These are phyloP conservation scores for Drosophila nr. fundita DNA, from an alignment of 2,888 invertebrate species.

Conservation along the genomic window DNA sequence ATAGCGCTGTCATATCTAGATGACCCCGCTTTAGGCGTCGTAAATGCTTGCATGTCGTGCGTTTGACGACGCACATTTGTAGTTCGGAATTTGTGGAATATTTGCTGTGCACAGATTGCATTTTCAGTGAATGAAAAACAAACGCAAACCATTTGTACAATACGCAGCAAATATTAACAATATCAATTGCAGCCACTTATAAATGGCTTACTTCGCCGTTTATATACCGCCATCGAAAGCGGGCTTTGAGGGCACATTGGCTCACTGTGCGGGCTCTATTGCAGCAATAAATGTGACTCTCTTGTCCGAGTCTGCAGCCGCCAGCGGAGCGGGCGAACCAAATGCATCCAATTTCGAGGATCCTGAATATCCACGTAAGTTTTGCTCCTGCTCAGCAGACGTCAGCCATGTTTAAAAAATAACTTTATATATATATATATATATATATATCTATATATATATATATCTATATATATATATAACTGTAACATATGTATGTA, in stretches of 20 bases:
- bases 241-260: conserved; percentile 60
- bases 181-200: not conserved
- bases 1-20: conserved; percentile 15
- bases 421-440: not conserved
- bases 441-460: too few relatives aligned
- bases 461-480: not conserved
- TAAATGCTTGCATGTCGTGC: conserved; percentile 20
- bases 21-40: conserved; percentile 33
- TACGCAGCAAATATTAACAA: not conserved
- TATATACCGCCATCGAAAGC: conserved; percentile 64
- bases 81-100: conserved; percentile 12
- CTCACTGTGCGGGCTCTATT: conserved; percentile 64
- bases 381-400: not conserved
- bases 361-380: conserved; percentile 75
- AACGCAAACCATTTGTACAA: not conserved
- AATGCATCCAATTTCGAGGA: conserved; percentile 48
- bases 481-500: not conserved
- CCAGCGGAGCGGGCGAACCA: conserved; percentile 8
- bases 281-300: conserved; percentile 56
- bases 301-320: conserved; percentile 11
- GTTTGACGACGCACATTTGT: conserved; percentile 21
- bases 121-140: conserved; percentile 20
- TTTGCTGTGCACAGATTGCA: not conserved
- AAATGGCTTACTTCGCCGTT: conserved; percentile 65
- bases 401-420: conserved; percentile 25